Conservation (phyloP, 2,797 vertebrate species). For the Emys orbicularis region DNA sequence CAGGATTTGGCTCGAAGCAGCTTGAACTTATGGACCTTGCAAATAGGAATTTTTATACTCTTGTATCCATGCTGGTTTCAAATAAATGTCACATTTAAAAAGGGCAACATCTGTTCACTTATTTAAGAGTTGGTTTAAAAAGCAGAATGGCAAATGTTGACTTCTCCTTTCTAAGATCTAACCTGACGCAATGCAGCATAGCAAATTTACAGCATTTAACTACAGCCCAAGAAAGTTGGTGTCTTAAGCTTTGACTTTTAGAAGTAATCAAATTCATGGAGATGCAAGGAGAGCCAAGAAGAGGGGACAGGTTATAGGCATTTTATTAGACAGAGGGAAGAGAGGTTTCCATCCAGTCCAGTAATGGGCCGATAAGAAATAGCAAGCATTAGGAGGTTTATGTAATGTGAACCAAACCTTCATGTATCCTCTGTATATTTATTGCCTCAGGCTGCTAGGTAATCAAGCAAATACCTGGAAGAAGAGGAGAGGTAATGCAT, state of each 20-base stretch:
- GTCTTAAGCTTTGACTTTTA: not conserved
- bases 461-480: not conserved
- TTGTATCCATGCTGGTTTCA: not conserved
- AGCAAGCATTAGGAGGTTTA: not conserved
- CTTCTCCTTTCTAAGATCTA: not conserved
- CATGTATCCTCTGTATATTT: accelerated
- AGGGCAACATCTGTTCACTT: not conserved
- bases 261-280: not conserved
- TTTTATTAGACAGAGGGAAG: not conserved
- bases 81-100: not conserved
- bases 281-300: not conserved
- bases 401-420: not conserved
- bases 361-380: accelerated
- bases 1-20: not conserved
- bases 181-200: not conserved
- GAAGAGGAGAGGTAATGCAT: not conserved
- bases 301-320: not conserved
- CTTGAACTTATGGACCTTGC: not conserved
- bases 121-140: not conserved
- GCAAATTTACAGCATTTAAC: no score
- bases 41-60: not conserved
- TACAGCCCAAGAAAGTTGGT: not conserved
- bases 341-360: not conserved
- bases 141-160: accelerated
- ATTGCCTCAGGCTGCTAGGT: not conserved